phyloP scores from a whole-genome alignment of 2,113 vertebrate species.

The Corynorhinus townsendii region DNA sequence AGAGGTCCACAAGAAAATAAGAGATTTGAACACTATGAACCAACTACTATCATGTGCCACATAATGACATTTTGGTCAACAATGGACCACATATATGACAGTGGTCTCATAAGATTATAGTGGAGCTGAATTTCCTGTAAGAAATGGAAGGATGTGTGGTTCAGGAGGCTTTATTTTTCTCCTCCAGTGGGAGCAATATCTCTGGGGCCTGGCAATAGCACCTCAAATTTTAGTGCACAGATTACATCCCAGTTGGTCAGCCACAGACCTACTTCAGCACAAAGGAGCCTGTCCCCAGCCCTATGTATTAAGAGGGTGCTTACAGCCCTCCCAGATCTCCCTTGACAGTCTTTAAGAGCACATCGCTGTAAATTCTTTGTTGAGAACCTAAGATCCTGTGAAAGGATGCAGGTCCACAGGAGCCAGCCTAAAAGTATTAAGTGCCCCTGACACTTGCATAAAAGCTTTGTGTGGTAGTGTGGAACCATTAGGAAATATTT shows the following conservation, averaged over 20 bases:
- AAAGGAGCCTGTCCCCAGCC: neutral
- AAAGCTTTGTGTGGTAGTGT: neutral
- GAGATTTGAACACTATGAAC: neutral
- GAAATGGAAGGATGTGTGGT: neutral
- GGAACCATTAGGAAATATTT: neutral
- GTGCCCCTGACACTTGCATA: neutral
- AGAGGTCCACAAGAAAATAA: neutral
- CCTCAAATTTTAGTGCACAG: no score
- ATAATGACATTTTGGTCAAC: neutral
- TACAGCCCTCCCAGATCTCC: neutral
- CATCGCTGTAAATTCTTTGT: neutral
- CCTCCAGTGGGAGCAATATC: no score
- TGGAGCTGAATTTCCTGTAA: neutral
- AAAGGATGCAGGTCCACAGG: neutral
- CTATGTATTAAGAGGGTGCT: neutral
- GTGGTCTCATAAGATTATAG: neutral
- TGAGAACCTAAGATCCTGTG: neutral
- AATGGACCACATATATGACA: neutral
- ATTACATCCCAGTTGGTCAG: neutral
- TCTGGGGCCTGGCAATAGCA: neutral
- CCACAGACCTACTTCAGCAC: neutral
- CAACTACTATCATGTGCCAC: neutral
- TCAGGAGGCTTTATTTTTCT: neutral
- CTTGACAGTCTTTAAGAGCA: neutral
- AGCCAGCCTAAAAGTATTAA: neutral